Evolutionary conservation across 2,888 invertebrate species (phyloP).

Genomic region (Plebejus melissa): DNA sequence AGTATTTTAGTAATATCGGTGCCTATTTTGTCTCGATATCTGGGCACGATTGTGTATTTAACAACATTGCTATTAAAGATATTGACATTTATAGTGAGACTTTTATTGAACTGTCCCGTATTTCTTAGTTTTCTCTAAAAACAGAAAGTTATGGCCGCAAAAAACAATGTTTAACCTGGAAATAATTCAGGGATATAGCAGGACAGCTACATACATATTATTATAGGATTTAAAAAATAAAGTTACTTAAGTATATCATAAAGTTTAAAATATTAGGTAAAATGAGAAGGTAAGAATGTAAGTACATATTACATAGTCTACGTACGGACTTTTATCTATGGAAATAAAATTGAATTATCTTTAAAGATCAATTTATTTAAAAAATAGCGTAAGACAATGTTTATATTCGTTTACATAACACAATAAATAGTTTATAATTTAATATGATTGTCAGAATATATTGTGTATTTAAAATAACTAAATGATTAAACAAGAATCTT

Average conservation of each 20-base stretch:
- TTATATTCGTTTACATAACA: neutral
- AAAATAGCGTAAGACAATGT: neutral
- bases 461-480: neutral
- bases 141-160: neutral
- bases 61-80: slow-evolving; percentile 27
- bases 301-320: too few species aligned
- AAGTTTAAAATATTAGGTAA: too few species aligned
- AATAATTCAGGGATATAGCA: too few species aligned
- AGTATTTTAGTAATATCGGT: slow-evolving; percentile 24
- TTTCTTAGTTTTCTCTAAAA: neutral
- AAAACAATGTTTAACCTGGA: too few species aligned
- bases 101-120: neutral
- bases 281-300: too few species aligned
- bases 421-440: neutral
- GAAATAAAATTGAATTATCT: neutral
- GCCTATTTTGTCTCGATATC: slow-evolving; percentile 27
- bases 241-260: too few species aligned
- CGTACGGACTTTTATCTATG: neutral
- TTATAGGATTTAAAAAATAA: too few species aligned
- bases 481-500: neutral
- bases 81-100: slow-evolving; percentile 15
- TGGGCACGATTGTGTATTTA: slow-evolving; percentile 22
- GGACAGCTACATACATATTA: too few species aligned
- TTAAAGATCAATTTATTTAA: slow-evolving; percentile 9
- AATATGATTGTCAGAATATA: neutral